These are phyloP conservation scores for Melospiza melodia DNA, from an alignment of 2,113 vertebrate species.

Conservation along the genomic window DNA sequence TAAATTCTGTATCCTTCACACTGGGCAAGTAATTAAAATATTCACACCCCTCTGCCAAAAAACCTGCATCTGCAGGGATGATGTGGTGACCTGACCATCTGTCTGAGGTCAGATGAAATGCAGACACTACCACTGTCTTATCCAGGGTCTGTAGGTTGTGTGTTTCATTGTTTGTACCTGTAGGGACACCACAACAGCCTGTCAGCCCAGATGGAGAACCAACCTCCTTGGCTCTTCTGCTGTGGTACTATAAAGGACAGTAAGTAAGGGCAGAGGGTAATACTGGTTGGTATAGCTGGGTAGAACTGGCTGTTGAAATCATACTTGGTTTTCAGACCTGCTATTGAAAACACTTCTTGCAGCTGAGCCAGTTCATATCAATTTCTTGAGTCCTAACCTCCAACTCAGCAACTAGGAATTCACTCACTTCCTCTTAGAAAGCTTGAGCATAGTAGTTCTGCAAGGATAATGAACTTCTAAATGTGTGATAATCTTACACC, in stretches of 20 bases:
- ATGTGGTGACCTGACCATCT: not conserved
- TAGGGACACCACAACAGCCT: not conserved
- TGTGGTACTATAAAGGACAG: not conserved
- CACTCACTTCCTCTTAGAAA: not conserved
- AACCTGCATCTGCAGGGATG: not conserved
- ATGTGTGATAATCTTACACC: not conserved
- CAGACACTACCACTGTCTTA: not conserved
- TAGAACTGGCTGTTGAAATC: not conserved
- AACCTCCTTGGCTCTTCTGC: not conserved
- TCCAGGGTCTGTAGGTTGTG: not conserved
- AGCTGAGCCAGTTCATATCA: not conserved
- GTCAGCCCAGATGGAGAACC: not conserved
- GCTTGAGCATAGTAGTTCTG: not conserved
- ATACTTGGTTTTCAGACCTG: not conserved
- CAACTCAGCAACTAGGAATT: not conserved
- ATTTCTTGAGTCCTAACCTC: not conserved
- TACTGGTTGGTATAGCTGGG: not conserved
- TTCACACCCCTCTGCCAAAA: not conserved
- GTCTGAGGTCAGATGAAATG: not conserved
- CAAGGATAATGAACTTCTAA: not conserved
- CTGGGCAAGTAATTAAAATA: not conserved
- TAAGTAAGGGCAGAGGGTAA: not conserved
- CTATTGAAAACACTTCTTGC: not conserved
- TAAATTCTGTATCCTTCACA: not conserved
- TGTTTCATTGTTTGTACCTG: not conserved